Conservation (phyloP, 1,140 invertebrate species). For the Drosophila sechellia region DNA sequence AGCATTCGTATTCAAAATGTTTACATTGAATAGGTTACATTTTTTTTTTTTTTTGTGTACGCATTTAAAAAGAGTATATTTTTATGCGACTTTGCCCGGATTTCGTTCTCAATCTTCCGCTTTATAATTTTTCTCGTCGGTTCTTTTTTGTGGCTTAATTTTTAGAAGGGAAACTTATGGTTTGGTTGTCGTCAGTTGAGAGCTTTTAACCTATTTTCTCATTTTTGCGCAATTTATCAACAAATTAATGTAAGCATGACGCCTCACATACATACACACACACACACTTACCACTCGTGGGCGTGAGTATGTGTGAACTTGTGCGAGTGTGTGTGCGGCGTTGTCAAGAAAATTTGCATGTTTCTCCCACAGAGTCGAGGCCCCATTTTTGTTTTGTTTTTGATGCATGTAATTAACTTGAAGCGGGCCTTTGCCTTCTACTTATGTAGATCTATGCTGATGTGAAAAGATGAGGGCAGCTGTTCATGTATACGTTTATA, state of each 20-base stretch:
- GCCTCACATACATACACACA: slow-evolving; percentile 36
- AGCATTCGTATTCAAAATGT: background rate
- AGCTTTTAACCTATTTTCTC: slow-evolving; percentile 77
- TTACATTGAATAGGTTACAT: too few species aligned
- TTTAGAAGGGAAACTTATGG: slow-evolving; percentile 39
- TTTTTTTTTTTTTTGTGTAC: too few species aligned
- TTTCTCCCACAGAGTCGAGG: slow-evolving; percentile 29
- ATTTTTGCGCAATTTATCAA: slow-evolving; percentile 77
- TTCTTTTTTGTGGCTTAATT: slow-evolving; percentile 28
- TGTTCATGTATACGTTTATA: slow-evolving; percentile 22
- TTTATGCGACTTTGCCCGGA: background rate
- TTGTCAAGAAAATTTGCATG: slow-evolving; percentile 69
- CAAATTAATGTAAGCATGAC: slow-evolving; percentile 75
- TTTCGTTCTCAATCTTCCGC: slow-evolving; percentile 6
- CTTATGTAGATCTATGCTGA: slow-evolving; percentile 54
- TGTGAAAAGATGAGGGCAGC: slow-evolving; percentile 39
- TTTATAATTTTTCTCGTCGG: slow-evolving; percentile 4
- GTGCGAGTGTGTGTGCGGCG: slow-evolving; percentile 6
- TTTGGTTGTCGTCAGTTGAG: slow-evolving; percentile 48
- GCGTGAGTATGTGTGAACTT: background rate
- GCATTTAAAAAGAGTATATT: slow-evolving; percentile 1
- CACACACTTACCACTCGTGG: slow-evolving; percentile 10
- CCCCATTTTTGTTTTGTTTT: slow-evolving; percentile 38
- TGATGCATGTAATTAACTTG: slow-evolving; percentile 73
- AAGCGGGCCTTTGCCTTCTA: slow-evolving; percentile 55